A percentile compares a stretch with the other conserved stretches of the same genome.
Evolutionary conservation across 2,888 invertebrate genomes (phyloP).

Genomic region (Machimus rusticus): DNA sequence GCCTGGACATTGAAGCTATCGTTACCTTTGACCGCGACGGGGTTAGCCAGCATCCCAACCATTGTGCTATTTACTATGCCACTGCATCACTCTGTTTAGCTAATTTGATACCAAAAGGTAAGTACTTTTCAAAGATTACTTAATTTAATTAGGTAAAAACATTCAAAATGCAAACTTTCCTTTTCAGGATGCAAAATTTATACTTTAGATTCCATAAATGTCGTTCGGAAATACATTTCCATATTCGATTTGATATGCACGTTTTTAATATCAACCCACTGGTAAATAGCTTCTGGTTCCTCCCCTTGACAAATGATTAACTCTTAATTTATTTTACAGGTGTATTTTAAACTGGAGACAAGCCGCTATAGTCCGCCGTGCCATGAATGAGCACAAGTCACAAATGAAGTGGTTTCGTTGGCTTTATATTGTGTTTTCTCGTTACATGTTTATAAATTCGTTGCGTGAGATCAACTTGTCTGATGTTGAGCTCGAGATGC

Average conservation of each 20-base stretch:
- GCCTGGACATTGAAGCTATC: constrained; percentile 80
- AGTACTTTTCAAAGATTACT: neutral
- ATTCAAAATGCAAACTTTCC: neutral
- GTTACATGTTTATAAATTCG: constrained; percentile 91
- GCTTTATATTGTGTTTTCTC: constrained; percentile 86
- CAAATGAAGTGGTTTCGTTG: constrained; percentile 95
- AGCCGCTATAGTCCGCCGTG: constrained; percentile 70
- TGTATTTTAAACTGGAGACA: constrained; percentile 73
- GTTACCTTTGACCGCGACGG: constrained; percentile 95
- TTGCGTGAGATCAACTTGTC: constrained; percentile 76
- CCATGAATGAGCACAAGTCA: constrained; percentile 88
- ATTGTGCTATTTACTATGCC: constrained; percentile 84
- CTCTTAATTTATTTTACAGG: constrained; percentile 60
- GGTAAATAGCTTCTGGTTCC: constrained; percentile 65
- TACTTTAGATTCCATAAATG: constrained; percentile 84
- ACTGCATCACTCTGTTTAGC: constrained; percentile 80
- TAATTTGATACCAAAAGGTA: constrained; percentile 76
- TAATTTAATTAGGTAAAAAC: neutral
- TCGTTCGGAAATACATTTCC: constrained; percentile 85
- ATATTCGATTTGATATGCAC: constrained; percentile 85
- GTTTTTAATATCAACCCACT: constrained; percentile 77
- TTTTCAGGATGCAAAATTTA: constrained; percentile 81
- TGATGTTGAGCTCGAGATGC: constrained; percentile 80
- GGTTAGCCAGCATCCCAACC: constrained; percentile 92
- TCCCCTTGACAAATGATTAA: neutral